phyloP scores from a whole-genome alignment of 2,797 vertebrate genomes.

The Thunnus albacares region DNA sequence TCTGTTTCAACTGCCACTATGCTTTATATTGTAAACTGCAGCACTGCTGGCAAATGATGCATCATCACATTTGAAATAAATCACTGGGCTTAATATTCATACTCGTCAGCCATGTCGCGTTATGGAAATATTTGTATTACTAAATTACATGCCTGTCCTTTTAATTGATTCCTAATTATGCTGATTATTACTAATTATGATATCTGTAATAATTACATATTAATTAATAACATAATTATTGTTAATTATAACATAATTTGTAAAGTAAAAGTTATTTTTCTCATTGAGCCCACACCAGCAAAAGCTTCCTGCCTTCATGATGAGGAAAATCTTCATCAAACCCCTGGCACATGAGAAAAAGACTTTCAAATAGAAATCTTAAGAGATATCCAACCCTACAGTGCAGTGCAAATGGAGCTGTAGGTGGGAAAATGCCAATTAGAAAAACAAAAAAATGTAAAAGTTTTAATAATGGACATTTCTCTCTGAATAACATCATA shows the following conservation, averaged over 20 bases:
- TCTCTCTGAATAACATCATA: background rate
- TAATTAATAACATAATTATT: constrained; percentile 7
- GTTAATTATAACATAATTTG: constrained; percentile 17
- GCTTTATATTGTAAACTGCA: constrained; percentile 7
- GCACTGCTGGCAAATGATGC: constrained; percentile 36
- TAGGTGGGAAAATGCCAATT: too few species aligned
- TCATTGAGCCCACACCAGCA: background rate
- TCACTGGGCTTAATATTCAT: constrained; percentile 33
- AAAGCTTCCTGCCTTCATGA: background rate
- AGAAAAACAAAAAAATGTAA: too few species aligned
- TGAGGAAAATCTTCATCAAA: background rate
- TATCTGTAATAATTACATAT: constrained; percentile 11
- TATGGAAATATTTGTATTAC: constrained; percentile 18
- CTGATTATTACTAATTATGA: constrained; percentile 9
- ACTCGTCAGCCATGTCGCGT: constrained; percentile 34
- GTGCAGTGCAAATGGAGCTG: too few species aligned
- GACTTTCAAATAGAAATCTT: too few species aligned
- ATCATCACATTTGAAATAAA: constrained; percentile 36
- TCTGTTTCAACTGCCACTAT: constrained; percentile 29
- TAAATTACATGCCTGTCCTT: constrained; percentile 31
- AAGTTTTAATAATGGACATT: background rate
- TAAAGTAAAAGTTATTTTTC: background rate
- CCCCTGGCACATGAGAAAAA: too few species aligned
- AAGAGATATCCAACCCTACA: too few species aligned
- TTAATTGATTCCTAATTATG: constrained; percentile 20